Base-by-base conservation (phyloP, 37 sponge, comb jelly and placozoan genomes). In the Ephydatia muelleri region DNA sequence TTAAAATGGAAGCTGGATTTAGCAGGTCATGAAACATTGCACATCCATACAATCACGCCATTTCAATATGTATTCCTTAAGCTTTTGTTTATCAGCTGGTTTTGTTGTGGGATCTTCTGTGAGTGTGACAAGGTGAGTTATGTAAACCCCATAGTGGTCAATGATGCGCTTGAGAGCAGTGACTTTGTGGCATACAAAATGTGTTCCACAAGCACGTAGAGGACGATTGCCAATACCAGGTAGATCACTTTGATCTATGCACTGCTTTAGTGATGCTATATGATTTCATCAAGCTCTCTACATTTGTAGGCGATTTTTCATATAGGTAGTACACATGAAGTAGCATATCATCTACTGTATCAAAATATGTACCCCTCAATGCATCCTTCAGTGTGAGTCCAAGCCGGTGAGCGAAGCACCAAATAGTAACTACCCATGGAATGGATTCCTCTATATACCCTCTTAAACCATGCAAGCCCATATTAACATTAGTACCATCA, bases 151-250 rank as follows among this genome's bases (percentile, higher is more conserved):
- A 79, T 70, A 85, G 49, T 21, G 78, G 48, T 79, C 86, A 22
- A 85, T 67, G 64, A 87, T 48, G 19, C 82, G 31, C 0, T 48
- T 40, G 13, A 86, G 40, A 23, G 80, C 87, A 49, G 34, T 77
- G 0, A 92, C 88, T 48, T 92, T 92, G 72, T 92, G 92, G 5
- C 66, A 65, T 19, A 92, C 49, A 68, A 92, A 92, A 1, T 85
- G 65, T 29, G 88, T 87, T 43, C 82, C 82, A 74, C 81, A 73
- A 28, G 87, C 82, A 35, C 87, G 23, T 32, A 87, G 66, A 26
- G 82, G 87, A 22, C 82, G 65, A 66, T 43, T 47, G 13, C 87
- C 68, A 29, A 13, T 38, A 29, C 29, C 37, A 78, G 86, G 86
- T 72, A 85, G 34, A 22, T 85, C 86, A 29, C 26, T 27, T 21